These are phyloP conservation scores for Synanthedon vespiformis DNA, from an alignment of 2,888 invertebrate species.

Conservation along the genomic window DNA sequence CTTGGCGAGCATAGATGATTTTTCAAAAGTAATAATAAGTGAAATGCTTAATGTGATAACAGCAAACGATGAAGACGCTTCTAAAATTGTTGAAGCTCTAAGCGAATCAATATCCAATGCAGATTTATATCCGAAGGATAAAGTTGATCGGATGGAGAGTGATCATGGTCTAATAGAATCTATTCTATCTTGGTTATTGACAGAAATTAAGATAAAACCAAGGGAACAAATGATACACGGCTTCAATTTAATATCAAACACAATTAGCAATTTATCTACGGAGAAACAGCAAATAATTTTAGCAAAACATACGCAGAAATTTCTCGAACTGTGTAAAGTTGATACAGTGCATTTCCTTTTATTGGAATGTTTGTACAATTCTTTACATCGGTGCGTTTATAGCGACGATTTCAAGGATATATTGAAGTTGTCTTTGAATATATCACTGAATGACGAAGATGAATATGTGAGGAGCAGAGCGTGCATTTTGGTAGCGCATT, in stretches of 20 bases:
- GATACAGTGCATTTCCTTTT: conserved; percentile 44
- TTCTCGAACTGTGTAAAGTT: conserved; percentile 30
- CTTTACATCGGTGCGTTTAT: conserved; percentile 47
- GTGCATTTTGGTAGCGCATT: conserved; percentile 65
- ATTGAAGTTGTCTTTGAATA: conserved; percentile 33
- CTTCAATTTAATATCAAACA: conserved; percentile 40
- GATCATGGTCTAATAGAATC: conserved; percentile 52
- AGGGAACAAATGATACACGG: conserved; percentile 33
- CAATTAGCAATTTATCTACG: conserved; percentile 36
- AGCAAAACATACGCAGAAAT: conserved; percentile 25
- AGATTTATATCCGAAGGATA: conserved; percentile 37
- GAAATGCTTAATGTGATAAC: conserved; percentile 49
- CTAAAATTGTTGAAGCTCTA: conserved; percentile 41
- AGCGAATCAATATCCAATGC: conserved; percentile 38
- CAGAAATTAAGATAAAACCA: conserved; percentile 26
- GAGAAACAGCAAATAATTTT: conserved; percentile 40
- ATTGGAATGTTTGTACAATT: conserved; percentile 63
- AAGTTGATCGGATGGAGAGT: conserved; percentile 51
- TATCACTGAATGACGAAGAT: conserved; percentile 39
- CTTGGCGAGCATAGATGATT: conserved; percentile 58
- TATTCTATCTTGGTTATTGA: conserved; percentile 41
- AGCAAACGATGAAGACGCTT: conserved; percentile 26
- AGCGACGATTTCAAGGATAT: conserved; percentile 38
- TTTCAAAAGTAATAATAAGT: conserved; percentile 52
- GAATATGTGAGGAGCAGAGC: conserved; percentile 43